These are phyloP conservation scores for Escarpia spicata DNA, from an alignment of 2,888 invertebrate species.

Conservation along the genomic window DNA sequence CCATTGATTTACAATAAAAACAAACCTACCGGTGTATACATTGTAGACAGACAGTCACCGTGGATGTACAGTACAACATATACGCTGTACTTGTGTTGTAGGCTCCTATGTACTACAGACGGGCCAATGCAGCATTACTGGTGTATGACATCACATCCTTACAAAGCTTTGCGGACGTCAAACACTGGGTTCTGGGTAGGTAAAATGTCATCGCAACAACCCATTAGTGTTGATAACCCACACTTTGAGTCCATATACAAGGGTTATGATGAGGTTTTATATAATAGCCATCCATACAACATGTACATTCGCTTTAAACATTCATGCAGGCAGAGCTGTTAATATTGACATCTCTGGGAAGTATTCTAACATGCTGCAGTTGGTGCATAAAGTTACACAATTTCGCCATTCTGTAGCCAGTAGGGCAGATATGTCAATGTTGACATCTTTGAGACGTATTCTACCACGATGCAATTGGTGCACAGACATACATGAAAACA, in stretches of 20 bases:
- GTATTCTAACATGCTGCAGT: background rate
- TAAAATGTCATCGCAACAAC: constrained; percentile 18
- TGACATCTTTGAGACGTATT: background rate
- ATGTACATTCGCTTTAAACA: background rate
- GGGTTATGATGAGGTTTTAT: background rate
- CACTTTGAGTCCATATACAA: no score
- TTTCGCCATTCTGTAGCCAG: background rate
- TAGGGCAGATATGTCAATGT: no score
- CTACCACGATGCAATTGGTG: no score
- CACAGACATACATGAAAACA: background rate
- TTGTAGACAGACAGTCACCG: background rate
- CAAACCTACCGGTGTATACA: no score
- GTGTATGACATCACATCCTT: constrained; percentile 86
- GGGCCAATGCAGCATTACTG: constrained; percentile 87
- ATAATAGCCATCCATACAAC: background rate
- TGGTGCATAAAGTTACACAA: background rate
- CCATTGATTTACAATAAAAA: no score
- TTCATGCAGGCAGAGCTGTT: background rate
- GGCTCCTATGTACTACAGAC: constrained; percentile 93
- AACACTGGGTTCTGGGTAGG: constrained; percentile 83
- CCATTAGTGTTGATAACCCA: no score
- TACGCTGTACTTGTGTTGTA: constrained; percentile 41
- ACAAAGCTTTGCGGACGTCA: constrained; percentile 80
- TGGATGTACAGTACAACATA: background rate
- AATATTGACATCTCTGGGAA: no score